Conservation (phyloP, 1,140 invertebrate species). For the Diabrotica virgifera region DNA sequence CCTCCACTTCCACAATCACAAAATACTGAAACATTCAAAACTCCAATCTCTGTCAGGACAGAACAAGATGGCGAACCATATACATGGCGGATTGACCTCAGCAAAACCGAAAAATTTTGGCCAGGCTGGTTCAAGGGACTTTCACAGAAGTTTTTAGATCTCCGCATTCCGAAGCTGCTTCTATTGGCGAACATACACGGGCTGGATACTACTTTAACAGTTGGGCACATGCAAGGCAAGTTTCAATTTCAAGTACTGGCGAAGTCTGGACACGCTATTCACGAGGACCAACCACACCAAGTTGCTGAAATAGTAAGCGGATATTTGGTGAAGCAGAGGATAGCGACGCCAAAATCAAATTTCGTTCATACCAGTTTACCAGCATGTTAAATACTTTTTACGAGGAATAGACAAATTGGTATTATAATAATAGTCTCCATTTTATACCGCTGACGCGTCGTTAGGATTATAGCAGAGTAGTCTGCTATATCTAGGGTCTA, state of each 20-base stretch:
- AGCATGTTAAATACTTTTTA: neutral
- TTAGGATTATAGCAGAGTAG: too few relatives aligned
- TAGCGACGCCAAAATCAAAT: slow-evolving; percentile 10
- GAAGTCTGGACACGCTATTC: slow-evolving; percentile 94
- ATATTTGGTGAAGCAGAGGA: slow-evolving; percentile 82
- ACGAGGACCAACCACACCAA: slow-evolving; percentile 94
- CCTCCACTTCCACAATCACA: slow-evolving; percentile 31
- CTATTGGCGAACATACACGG: slow-evolving; percentile 92
- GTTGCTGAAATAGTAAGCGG: slow-evolving; percentile 88
- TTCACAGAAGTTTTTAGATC: slow-evolving; percentile 74
- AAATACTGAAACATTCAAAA: slow-evolving; percentile 20
- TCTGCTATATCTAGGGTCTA: too few relatives aligned
- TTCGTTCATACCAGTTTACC: slow-evolving; percentile 13
- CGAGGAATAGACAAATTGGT: too few relatives aligned
- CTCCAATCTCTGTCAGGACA: slow-evolving; percentile 4
- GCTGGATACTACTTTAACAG: slow-evolving; percentile 89
- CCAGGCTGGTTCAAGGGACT: slow-evolving; percentile 94
- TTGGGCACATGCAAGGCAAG: slow-evolving; percentile 99
- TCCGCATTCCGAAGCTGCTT: slow-evolving; percentile 79
- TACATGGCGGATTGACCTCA: slow-evolving; percentile 89
- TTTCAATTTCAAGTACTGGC: slow-evolving; percentile 98
- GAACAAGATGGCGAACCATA: slow-evolving; percentile 54
- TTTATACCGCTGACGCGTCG: too few relatives aligned
- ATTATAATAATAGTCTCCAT: too few relatives aligned
- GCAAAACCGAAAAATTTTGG: slow-evolving; percentile 88